Percentiles rank a stretch among this genome's conserved stretches.
phyloP scores from a whole-genome alignment of 2,113 vertebrate genomes.

The Erinaceus europaeus region DNA sequence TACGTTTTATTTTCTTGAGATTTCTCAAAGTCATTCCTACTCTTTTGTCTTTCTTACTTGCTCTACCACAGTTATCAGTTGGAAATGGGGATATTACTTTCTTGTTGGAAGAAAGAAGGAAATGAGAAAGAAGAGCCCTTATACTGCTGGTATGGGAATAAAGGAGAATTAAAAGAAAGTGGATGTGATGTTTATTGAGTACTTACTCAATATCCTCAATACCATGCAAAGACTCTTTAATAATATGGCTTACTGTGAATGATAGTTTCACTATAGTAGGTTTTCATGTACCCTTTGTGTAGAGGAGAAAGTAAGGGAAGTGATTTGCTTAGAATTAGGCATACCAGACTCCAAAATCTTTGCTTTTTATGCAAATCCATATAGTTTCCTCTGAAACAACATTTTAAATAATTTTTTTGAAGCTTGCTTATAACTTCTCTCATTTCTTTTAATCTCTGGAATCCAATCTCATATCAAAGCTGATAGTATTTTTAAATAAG shows the following conservation, averaged over 20 bases:
- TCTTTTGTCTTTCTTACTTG: background rate
- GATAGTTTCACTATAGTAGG: background rate
- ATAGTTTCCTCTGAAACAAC: constrained; percentile 7
- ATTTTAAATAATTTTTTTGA: constrained; percentile 46
- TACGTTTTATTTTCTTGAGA: background rate
- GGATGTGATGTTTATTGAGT: background rate
- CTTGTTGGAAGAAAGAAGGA: background rate
- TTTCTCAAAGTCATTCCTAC: background rate
- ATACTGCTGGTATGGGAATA: background rate
- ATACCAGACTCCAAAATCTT: background rate
- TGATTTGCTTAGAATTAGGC: background rate
- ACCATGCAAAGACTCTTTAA: background rate
- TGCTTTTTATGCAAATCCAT: background rate
- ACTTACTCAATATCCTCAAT: too few species aligned
- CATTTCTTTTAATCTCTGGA: constrained; percentile 78
- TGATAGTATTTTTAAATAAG: constrained; percentile 82
- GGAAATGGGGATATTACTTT: background rate
- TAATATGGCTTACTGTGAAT: background rate
- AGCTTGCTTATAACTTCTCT: constrained; percentile 52
- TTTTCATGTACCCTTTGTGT: background rate
- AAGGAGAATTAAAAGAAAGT: background rate
- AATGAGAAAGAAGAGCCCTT: background rate
- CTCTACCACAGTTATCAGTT: background rate
- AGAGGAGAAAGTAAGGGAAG: background rate
- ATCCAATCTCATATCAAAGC: constrained; percentile 79